Conservation (phyloP, 2,888 invertebrate species). For the Listrodromus nycthemerus region DNA sequence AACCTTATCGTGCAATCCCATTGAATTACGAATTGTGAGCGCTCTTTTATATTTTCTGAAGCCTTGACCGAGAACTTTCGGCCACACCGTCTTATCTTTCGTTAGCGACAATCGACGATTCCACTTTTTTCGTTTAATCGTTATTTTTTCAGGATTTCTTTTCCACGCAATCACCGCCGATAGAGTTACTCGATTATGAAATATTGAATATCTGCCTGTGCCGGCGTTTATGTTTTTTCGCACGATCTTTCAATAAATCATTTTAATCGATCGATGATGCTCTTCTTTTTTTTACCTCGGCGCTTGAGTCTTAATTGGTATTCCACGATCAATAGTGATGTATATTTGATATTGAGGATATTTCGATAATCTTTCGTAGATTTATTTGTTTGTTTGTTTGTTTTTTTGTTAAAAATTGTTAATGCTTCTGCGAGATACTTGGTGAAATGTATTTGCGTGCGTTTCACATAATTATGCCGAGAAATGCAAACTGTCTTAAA, state of each 20-base stretch:
- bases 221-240: background rate
- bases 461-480: no score
- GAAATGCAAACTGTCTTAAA: background rate
- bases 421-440: background rate
- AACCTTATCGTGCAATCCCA: constrained; percentile 19
- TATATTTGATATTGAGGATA: background rate
- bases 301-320: constrained; percentile 17
- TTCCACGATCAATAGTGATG: background rate
- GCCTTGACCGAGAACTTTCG: constrained; percentile 3
- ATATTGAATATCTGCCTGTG: background rate
- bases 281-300: background rate
- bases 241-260: background rate
- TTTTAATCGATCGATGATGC: background rate
- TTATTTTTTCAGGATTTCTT: background rate
- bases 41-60: background rate
- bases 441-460: no score
- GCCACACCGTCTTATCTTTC: background rate
- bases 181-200: background rate
- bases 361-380: background rate
- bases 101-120: background rate
- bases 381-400: background rate
- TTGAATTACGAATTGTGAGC: background rate
- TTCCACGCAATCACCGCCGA: no score
- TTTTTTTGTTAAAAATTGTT: background rate
- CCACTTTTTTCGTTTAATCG: background rate